Evolutionary conservation across 2,113 vertebrate genomes (phyloP).

Genomic region (Anguilla japonica): DNA sequence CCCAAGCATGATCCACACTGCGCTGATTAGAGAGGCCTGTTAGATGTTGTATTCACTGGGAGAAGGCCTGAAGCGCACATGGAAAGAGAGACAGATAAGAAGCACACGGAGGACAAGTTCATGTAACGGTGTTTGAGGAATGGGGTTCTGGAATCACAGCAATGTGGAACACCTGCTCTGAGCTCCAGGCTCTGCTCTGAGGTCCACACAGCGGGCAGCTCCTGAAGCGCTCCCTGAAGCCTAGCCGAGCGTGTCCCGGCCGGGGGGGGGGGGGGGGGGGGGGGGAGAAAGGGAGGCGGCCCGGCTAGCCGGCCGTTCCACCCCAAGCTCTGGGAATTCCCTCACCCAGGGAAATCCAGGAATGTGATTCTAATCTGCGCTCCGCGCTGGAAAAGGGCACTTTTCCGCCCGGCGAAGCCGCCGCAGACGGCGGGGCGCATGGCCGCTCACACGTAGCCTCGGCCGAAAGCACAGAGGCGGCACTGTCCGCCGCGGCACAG

Average conservation of each 20-base stretch:
- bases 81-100: neutral
- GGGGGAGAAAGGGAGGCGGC: neutral
- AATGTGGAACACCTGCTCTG: neutral
- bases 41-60: too few relatives aligned
- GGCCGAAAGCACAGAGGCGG: neutral
- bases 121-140: neutral
- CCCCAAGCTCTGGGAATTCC: conserved; percentile 26
- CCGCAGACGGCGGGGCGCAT: too few relatives aligned
- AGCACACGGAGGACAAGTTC: neutral
- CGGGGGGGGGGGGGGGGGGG: neutral
- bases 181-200: neutral
- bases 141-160: too few relatives aligned
- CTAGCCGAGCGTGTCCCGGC: neutral
- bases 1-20: too few relatives aligned
- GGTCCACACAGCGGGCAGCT: neutral
- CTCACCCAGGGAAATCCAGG: conserved; percentile 22
- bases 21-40: too few relatives aligned
- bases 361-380: conserved; percentile 31
- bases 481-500: neutral
- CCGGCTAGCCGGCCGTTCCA: neutral
- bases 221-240: neutral
- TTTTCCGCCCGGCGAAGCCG: neutral
- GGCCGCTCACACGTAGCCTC: neutral
- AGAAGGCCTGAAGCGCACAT: neutral
- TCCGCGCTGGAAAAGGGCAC: neutral